Evolutionary conservation across 2,113 vertebrate genomes (phyloP).

Genomic region (Rhinopomastus cyanomelas): DNA sequence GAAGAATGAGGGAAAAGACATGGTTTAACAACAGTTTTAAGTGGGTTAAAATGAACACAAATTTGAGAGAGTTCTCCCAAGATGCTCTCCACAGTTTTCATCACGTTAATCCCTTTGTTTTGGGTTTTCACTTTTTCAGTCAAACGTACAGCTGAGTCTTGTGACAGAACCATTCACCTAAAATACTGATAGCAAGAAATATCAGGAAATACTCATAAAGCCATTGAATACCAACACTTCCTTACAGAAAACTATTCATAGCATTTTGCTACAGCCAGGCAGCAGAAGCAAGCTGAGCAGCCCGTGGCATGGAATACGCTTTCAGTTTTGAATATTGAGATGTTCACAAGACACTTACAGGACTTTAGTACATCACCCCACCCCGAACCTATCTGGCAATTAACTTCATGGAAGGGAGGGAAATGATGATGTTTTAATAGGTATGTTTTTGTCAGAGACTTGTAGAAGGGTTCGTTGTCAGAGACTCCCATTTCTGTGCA

Average conservation of each 20-base stretch:
- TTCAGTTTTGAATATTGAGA: conserved; percentile 29
- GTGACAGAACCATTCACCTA: neutral
- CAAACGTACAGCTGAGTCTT: neutral
- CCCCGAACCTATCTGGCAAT: neutral
- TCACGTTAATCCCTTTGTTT: neutral
- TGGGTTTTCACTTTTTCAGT: neutral
- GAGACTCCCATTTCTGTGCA: neutral
- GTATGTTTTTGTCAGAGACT: neutral
- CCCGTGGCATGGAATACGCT: neutral
- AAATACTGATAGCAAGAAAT: neutral
- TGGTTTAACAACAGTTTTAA: neutral
- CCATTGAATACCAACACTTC: neutral
- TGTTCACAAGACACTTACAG: conserved; percentile 1
- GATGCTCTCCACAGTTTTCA: neutral
- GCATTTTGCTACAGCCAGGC: neutral
- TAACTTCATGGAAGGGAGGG: neutral
- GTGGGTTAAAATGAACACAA: neutral
- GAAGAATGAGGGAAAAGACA: neutral
- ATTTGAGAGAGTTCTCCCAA: neutral
- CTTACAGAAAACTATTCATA: neutral
- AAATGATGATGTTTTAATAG: neutral
- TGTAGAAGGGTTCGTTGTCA: neutral
- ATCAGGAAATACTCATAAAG: neutral
- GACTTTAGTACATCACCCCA: neutral
- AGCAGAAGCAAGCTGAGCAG: neutral